Conservation (phyloP, 1,140 invertebrate species). For the Rhopalosiphum padi region DNA sequence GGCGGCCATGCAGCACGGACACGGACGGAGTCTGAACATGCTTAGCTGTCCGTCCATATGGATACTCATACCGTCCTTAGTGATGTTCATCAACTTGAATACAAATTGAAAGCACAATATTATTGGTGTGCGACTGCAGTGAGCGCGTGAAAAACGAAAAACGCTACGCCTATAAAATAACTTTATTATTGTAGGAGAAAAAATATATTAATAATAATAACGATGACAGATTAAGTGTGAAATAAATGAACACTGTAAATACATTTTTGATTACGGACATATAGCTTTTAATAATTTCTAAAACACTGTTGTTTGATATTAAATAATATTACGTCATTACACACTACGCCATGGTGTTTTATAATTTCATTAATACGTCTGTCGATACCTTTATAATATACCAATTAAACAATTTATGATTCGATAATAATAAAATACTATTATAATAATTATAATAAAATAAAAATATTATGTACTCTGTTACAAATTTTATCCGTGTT, state of each 20-base stretch:
- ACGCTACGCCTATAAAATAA: too few species aligned
- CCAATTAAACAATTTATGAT: neutral
- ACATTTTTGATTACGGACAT: neutral
- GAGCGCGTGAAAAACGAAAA: neutral
- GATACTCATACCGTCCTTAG: constrained; percentile 57
- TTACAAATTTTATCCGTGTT: neutral
- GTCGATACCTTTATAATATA: neutral
- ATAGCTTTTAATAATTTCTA: neutral
- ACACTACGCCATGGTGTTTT: neutral
- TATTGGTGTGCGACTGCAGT: neutral
- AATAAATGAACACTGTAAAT: neutral
- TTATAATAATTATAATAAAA: neutral
- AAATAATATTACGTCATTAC: neutral
- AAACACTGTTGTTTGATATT: neutral
- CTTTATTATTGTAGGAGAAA: neutral
- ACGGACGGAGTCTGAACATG: constrained; percentile 58
- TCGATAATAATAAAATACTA: neutral
- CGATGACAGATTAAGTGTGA: neutral
- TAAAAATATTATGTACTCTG: constrained; percentile 6
- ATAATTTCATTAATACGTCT: neutral
- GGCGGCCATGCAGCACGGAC: constrained; percentile 59
- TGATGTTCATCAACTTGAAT: constrained; percentile 32
- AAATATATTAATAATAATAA: neutral
- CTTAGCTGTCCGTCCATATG: constrained; percentile 57
- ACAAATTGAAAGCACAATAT: neutral